Conservation (phyloP, 2,888 invertebrate genomes). For the Heliconius aoede region DNA sequence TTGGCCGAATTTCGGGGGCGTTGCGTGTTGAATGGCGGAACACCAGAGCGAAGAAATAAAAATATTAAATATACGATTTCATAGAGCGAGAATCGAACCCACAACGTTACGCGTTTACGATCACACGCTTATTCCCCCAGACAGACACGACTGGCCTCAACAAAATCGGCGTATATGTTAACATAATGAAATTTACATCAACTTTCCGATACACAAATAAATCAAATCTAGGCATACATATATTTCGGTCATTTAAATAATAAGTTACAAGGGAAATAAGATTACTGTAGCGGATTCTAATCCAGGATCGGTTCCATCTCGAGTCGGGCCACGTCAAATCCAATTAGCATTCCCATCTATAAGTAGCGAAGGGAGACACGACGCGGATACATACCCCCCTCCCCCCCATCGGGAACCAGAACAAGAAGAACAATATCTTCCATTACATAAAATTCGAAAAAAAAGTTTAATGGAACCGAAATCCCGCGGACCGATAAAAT, state of each 20-base stretch:
- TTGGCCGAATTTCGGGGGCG: neutral
- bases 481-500: conserved; percentile 75
- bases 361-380: conserved; percentile 41
- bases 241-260: conserved; percentile 9
- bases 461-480: conserved; percentile 76
- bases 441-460: conserved; percentile 79
- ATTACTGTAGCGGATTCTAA: neutral
- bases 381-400: conserved; percentile 47
- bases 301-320: conserved; percentile 31
- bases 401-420: conserved; percentile 53
- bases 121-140: neutral
- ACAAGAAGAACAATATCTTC: conserved; percentile 75
- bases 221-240: neutral
- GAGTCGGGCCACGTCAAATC: conserved; percentile 45
- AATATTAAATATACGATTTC: neutral
- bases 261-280: neutral
- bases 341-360: conserved; percentile 52
- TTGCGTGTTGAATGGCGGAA: neutral
- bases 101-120: neutral
- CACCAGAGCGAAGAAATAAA: neutral
- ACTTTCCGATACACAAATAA: neutral
- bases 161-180: too few relatives aligned
- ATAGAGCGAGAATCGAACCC: neutral
- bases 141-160: neutral
- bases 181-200: neutral